Percentiles rank a stretch among this genome's conserved stretches.
These are phyloP conservation scores for Unio delphinus DNA, from an alignment of 2,888 invertebrate genomes.

Conservation along the genomic window DNA sequence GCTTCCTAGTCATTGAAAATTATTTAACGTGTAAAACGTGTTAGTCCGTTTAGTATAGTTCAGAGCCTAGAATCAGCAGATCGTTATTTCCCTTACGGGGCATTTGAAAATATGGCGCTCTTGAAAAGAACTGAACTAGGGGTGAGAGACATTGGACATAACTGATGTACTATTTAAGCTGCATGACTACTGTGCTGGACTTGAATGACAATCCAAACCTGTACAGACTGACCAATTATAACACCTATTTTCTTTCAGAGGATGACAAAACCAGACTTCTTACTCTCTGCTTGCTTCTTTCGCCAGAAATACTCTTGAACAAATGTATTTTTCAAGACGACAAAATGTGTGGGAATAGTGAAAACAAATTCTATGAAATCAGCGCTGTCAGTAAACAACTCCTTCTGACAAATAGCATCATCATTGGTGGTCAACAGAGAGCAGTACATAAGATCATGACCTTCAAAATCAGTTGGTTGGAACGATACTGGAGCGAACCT, in stretches of 20 bases:
- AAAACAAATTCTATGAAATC: conserved; percentile 23
- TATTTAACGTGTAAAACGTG: no score
- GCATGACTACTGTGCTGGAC: conserved; percentile 21
- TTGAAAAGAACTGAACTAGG: conserved; percentile 18
- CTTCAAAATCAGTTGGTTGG: conserved; percentile 16
- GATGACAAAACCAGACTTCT: no score
- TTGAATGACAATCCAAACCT: conserved; percentile 15
- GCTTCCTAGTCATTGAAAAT: no score
- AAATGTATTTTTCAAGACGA: conserved; percentile 13
- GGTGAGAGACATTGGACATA: conserved; percentile 6
- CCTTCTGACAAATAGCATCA: conserved; percentile 14
- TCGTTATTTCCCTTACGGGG: no score
- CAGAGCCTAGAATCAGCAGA: no score
- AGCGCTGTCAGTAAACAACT: conserved; percentile 15
- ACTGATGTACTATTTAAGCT: conserved; percentile 31
- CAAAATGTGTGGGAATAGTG: conserved; percentile 16
- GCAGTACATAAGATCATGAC: conserved; percentile 20
- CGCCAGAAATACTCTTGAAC: no score
- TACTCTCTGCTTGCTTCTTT: no score
- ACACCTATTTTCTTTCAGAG: no score
- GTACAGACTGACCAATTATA: no score
- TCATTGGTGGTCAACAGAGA: conserved; percentile 23
- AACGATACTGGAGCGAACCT: conserved; percentile 10
- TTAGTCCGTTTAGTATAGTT: no score
- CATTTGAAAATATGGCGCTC: conserved; percentile 11